These are phyloP conservation scores for Pseudopipra pipra DNA, from an alignment of 2,113 vertebrate species.

Conservation along the genomic window DNA sequence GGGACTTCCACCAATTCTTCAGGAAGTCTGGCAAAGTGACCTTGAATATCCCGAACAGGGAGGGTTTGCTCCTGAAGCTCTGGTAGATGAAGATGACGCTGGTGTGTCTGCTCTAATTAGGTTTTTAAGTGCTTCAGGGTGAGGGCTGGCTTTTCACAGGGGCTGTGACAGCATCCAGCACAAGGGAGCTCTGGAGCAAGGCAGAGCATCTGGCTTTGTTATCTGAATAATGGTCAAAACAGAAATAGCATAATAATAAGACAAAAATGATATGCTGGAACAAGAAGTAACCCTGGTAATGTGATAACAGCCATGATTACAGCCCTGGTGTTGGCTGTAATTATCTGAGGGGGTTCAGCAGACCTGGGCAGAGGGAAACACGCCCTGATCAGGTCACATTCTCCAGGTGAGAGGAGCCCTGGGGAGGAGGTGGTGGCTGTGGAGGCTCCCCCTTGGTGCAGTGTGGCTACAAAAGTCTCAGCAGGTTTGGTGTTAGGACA, in stretches of 20 bases:
- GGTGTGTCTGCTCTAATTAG: slow-evolving; percentile 23
- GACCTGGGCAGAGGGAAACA: not conserved
- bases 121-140: not conserved
- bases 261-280: not conserved
- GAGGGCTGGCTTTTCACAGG: not conserved
- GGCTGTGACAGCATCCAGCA: not conserved
- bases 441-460: rapidly evolving
- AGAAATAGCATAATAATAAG: not conserved
- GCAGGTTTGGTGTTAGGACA: not conserved
- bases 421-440: not conserved
- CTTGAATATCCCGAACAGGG: not conserved
- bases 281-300: not conserved
- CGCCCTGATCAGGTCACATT: no score
- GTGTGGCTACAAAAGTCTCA: not conserved
- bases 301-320: not conserved
- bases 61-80: not conserved
- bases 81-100: not conserved
- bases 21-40: not conserved
- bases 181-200: not conserved
- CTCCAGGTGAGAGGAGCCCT: not conserved
- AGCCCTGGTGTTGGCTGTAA: not conserved
- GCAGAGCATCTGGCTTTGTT: slow-evolving; percentile 27
- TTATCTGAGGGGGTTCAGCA: not conserved
- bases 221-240: not conserved
- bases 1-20: not conserved